phyloP scores from a whole-genome alignment of 2,113 vertebrate species.

The Scartelaos histophorus region DNA sequence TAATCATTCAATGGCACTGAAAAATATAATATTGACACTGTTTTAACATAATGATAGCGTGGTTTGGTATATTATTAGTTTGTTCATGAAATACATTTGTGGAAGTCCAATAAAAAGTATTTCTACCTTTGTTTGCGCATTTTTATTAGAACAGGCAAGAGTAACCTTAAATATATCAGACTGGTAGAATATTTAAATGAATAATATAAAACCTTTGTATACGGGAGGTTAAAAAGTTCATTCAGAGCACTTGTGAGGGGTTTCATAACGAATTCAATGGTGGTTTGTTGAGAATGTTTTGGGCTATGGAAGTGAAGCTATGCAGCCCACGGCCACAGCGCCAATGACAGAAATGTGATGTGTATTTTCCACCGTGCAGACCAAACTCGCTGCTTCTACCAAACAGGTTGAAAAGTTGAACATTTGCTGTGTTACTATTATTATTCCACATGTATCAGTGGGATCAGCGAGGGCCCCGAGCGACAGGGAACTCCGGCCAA shows the following conservation, averaged over 20 bases:
- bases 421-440: not conserved
- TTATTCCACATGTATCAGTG: conserved; percentile 2
- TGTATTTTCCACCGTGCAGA: not conserved
- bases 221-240: not conserved
- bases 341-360: not conserved
- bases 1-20: no score
- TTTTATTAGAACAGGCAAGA: no score
- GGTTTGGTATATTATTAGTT: no score
- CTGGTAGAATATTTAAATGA: not conserved
- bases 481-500: not conserved
- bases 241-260: not conserved
- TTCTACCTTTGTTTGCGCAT: no score
- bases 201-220: not conserved
- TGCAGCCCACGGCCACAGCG: not conserved
- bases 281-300: conserved; percentile 1
- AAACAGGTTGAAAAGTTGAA: conserved; percentile 6
- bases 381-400: not conserved
- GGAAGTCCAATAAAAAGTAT: no score
- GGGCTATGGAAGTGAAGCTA: not conserved
- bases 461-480: conserved; percentile 1
- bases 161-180: no score
- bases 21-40: no score
- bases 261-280: conserved; percentile 1
- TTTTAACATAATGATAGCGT: no score
- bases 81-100: no score